These are phyloP conservation scores for Thelaira solivaga DNA, from an alignment of 2,888 invertebrate species.

Conservation along the genomic window DNA sequence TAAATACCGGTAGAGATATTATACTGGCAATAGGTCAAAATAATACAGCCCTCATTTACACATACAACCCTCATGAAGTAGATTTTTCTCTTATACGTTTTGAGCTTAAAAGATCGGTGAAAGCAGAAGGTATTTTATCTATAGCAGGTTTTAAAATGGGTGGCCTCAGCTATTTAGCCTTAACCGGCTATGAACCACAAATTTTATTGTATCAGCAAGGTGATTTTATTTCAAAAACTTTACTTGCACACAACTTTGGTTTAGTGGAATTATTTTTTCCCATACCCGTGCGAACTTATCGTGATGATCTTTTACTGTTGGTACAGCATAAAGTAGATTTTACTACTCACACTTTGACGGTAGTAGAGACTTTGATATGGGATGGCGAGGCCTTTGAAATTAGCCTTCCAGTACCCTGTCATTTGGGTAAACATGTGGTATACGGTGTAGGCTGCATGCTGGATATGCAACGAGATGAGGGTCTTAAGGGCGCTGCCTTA, in stretches of 20 bases:
- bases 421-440: constrained; percentile 65
- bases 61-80: constrained; percentile 67
- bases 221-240: constrained; percentile 71
- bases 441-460: constrained; percentile 73
- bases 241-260: constrained; percentile 74
- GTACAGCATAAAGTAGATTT: constrained; percentile 76
- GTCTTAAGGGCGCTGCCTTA: constrained; percentile 71
- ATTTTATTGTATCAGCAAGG: constrained; percentile 74
- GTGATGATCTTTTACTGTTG: constrained; percentile 76
- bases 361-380: constrained; percentile 76
- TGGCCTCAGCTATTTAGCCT: constrained; percentile 74
- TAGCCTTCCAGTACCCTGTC: constrained; percentile 72
- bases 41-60: constrained; percentile 69
- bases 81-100: constrained; percentile 62
- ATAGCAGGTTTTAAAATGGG: constrained; percentile 75
- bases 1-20: constrained; percentile 73
- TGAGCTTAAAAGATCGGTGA: constrained; percentile 62
- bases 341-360: constrained; percentile 71
- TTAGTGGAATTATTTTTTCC: constrained; percentile 74
- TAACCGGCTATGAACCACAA: constrained; percentile 72
- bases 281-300: constrained; percentile 74
- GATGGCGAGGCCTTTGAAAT: constrained; percentile 75
- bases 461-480: constrained; percentile 71
- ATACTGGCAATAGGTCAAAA: constrained; percentile 72
- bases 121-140: constrained; percentile 69